Base-by-base conservation (phyloP, 2,797 vertebrate species). In the Hippopotamyrus pictus region DNA sequence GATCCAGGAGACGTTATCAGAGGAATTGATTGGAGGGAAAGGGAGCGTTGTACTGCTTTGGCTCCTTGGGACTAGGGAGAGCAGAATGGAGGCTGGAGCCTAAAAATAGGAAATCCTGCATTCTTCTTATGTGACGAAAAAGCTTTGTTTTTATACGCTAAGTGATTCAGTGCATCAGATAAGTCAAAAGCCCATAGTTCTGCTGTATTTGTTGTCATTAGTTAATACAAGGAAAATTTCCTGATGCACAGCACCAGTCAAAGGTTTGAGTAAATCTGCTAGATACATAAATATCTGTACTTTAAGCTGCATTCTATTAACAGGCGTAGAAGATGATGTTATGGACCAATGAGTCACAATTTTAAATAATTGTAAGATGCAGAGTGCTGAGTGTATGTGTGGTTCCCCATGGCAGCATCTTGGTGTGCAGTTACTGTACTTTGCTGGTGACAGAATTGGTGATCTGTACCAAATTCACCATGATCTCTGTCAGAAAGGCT, bases 101-200 rank as follows among this genome's bases (percentile, higher is more conserved):
- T 95, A 96, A 93, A 95, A 95, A 95, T 96, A 96, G 94, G 85
- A 90, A 87, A 89, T 88, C 92, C 93, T 92, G 91, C 94, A 95
- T 96, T 93, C 92, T 95, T 95, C 91, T 93, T 95, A 92, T 95
- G 94, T 93, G 93, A 93, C 92, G 92, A 93, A 93, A 94, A 92
- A 88, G 90, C 69, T 90, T 92, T 94, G 48, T 89, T 94, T 90
- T 93, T 94, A 92, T 90, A 79, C 87, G 87, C 89, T 91, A 33
- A 25, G 48, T 76, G 62, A 37, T 44, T 87, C 84, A n/a, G n/a
- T 51, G 62, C 62, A 37, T 73, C n/a, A 69, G 19, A 73, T 54
- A 22, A 76, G 59, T 37, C 89, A 48, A 25, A 6, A 86, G 37
- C 19, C 59, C n/a, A 25, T 12, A 87, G 85, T 5, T 73, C 33